Evolutionary conservation across 2,888 invertebrate genomes (phyloP), one percentile per base, ranked within the genome.

Genomic region (Muscina levida): DNA sequence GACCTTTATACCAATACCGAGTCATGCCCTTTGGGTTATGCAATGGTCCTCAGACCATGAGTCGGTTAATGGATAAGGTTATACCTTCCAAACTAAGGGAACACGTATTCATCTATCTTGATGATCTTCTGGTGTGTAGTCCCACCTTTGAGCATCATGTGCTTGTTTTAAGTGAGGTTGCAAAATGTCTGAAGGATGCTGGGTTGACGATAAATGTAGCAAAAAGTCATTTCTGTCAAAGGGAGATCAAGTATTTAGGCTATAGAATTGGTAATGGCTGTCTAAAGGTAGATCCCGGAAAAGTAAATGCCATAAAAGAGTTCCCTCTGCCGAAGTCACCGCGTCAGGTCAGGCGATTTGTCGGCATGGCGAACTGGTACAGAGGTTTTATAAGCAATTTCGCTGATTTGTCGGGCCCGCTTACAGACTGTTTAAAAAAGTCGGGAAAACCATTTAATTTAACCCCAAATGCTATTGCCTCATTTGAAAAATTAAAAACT

Each of bases 141-240:
- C 10, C 59, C 15, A 57, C 44, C 0, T 71, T 71, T 44, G 46
- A 57, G 8, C 13, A 26, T 0, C 57, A 71, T 26, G 1, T 71
- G 1, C 15, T 31, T 1, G 1, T 71, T 2, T 19, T 71, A 0
- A 1, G 44, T 4, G 42, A 57, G 15, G 57, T 57, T 1, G 59
- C 72, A 0, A 56, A 62, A 22, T n/a, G n/a, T n/a, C n/a, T n/a
- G n/a, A n/a, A n/a, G n/a, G n/a, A n/a, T n/a, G n/a, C n/a, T n/a
- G n/a, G n/a, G n/a, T 42, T 79, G 8, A 75, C 79, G 3, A 79
- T 79, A 24, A 75, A 71, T 31, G 51, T 77, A 10, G 57, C 15
- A 15, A 77, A 53, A 10, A 65, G 65, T 15, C 56, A 72, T 22
- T 77, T 77, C 70, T 22, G 46, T 56, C 57, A 72, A 10, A 56